Evolutionary conservation across 2,113 vertebrate genomes (phyloP).

Genomic region (Oryzias melastigma): DNA sequence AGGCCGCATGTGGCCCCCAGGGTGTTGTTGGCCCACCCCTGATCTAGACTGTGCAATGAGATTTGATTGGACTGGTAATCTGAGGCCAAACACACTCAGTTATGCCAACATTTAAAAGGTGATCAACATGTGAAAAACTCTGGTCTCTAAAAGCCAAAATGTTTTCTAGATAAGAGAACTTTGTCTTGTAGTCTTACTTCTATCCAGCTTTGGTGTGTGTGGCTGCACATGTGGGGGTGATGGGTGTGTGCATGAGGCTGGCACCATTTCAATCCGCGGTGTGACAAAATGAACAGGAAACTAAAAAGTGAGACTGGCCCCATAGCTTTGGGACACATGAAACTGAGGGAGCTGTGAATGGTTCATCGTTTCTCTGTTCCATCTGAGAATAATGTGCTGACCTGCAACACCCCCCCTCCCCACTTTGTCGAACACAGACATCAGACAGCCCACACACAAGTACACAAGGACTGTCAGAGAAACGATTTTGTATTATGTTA

Average conservation of each 20-base stretch:
- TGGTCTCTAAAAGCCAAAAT: background rate
- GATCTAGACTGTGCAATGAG: no score
- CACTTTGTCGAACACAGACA: background rate
- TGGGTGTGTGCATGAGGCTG: background rate
- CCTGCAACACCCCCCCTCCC: slow-evolving; percentile 6
- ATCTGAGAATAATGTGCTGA: slow-evolving; percentile 13
- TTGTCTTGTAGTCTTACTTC: slow-evolving; percentile 11
- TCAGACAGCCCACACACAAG: slow-evolving; percentile 11
- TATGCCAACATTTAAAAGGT: background rate
- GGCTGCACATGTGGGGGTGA: background rate
- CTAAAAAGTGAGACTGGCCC: background rate
- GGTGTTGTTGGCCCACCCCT: no score
- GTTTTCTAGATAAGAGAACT: slow-evolving; percentile 8
- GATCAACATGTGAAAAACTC: background rate
- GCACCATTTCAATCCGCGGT: slow-evolving; percentile 28
- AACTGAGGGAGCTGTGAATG: slow-evolving; percentile 20
- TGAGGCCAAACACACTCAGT: no score
- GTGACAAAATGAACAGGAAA: slow-evolving; percentile 28
- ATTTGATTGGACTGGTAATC: no score
- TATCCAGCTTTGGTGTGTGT: slow-evolving; percentile 1
- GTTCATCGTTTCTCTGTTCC: slow-evolving; percentile 11
- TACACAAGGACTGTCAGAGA: slow-evolving; percentile 2
- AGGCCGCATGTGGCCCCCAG: no score
- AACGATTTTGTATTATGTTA: slow-evolving; percentile 13
- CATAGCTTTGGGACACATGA: slow-evolving; percentile 1